Evolutionary conservation across 2,113 vertebrate species (phyloP).

Genomic region (Atractosteus spatula): DNA sequence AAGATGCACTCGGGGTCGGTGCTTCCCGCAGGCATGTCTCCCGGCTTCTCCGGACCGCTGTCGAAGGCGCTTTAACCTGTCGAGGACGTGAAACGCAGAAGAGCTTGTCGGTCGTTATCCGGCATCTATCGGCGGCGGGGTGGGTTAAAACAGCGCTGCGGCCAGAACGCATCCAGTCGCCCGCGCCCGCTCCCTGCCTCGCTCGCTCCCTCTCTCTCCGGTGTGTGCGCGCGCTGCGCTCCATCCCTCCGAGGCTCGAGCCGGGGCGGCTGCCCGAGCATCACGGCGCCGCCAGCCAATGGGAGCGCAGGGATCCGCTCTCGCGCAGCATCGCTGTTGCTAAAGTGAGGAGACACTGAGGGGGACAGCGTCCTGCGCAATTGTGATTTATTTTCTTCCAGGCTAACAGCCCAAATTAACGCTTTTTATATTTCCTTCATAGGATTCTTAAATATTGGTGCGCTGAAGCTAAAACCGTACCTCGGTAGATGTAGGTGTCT

Average conservation of each 20-base stretch:
- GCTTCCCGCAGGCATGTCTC: slow-evolving; percentile 66
- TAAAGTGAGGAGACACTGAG: slow-evolving; percentile 23
- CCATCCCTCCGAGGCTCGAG: slow-evolving; percentile 26
- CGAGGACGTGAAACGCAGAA: slow-evolving; percentile 19
- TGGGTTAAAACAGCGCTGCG: neutral
- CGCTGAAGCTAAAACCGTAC: no score
- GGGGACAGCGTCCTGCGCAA: no score
- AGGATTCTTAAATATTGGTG: no score
- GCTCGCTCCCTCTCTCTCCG: neutral
- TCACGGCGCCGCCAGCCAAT: slow-evolving; percentile 54
- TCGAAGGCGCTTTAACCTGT: slow-evolving; percentile 11
- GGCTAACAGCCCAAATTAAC: no score
- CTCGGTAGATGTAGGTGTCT: no score
- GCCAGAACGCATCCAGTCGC: neutral
- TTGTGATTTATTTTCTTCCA: no score
- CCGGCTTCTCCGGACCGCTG: slow-evolving; percentile 2
- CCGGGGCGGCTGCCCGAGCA: slow-evolving; percentile 48
- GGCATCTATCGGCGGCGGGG: neutral
- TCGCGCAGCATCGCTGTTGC: slow-evolving; percentile 40
- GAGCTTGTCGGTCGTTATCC: slow-evolving; percentile 39
- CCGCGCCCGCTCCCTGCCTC: neutral
- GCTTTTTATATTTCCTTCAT: no score
- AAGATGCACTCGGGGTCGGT: slow-evolving; percentile 73
- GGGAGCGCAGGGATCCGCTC: slow-evolving; percentile 30
- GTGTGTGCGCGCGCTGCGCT: slow-evolving; percentile 25